phyloP scores from a whole-genome alignment of 2,797 vertebrate genomes.

The Rhinogobio ventralis region DNA sequence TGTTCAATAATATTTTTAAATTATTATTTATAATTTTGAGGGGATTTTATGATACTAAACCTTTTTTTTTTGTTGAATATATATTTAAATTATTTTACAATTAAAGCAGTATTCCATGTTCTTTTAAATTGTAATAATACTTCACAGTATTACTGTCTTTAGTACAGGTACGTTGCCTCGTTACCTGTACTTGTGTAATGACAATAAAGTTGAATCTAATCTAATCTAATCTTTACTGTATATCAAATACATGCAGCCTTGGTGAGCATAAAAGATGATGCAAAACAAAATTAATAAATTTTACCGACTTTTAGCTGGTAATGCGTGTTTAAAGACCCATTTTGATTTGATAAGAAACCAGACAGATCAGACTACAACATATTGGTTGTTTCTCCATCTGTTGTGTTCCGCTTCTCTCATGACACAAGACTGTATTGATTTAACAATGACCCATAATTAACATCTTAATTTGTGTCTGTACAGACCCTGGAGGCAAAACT shows the following conservation, averaged over 20 bases:
- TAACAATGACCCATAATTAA: neutral
- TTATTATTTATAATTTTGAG: no score
- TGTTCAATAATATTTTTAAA: no score
- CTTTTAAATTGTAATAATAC: neutral
- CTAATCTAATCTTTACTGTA: no score
- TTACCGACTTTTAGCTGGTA: neutral
- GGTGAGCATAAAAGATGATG: neutral
- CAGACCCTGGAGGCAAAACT: slow-evolving; percentile 97
- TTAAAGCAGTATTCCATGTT: neutral
- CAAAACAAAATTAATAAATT: no score
- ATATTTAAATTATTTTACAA: no score
- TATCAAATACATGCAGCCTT: neutral
- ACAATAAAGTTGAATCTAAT: no score
- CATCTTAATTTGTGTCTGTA: slow-evolving; percentile 7
- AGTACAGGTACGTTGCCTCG: no score
- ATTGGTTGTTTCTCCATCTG: neutral
- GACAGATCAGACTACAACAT: neutral
- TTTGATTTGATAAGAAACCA: neutral
- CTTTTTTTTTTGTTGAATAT: no score
- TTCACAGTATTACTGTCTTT: neutral
- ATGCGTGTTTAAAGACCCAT: neutral
- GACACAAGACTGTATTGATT: neutral
- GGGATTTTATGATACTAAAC: no score
- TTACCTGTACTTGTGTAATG: no score
- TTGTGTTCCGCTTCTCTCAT: neutral